A percentile compares a stretch with the other conserved stretches of the same genome.
These are phyloP conservation scores for Coelopa frigida DNA, from an alignment of 1,140 invertebrate species.

Conservation along the genomic window DNA sequence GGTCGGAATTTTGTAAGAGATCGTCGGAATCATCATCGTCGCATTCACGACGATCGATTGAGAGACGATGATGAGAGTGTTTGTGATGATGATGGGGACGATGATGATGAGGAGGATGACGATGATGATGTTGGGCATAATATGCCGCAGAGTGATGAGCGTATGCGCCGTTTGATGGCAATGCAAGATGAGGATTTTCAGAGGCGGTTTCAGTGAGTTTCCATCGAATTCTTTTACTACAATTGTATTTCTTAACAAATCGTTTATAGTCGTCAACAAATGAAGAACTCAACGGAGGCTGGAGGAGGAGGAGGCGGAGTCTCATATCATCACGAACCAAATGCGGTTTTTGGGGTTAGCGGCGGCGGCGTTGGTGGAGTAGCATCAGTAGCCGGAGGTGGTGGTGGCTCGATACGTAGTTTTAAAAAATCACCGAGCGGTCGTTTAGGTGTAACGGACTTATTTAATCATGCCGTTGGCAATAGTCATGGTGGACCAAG, in stretches of 20 bases:
- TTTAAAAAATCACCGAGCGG: slow-evolving; percentile 33
- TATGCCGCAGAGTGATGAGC: slow-evolving; percentile 39
- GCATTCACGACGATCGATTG: slow-evolving; percentile 1
- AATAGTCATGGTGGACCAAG: slow-evolving; percentile 20
- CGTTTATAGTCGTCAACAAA: slow-evolving; percentile 27
- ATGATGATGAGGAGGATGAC: slow-evolving; percentile 28
- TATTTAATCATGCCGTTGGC: slow-evolving; percentile 19
- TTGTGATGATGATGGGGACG: slow-evolving; percentile 19
- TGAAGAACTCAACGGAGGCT: slow-evolving; percentile 23
- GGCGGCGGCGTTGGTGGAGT: too few species aligned
- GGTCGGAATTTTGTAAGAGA: background rate
- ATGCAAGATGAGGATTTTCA: slow-evolving; percentile 48
- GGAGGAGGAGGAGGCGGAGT: slow-evolving; percentile 8
- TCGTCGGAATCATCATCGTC: background rate
- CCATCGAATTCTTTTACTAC: background rate
- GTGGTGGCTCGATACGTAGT: slow-evolving; percentile 40
- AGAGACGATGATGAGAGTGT: slow-evolving; percentile 25
- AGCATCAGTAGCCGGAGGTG: too few species aligned
- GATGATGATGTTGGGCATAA: slow-evolving; percentile 26
- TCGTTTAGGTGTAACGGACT: slow-evolving; percentile 39
- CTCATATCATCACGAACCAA: slow-evolving; percentile 32
- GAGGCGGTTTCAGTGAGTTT: slow-evolving; percentile 41
- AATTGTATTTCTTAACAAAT: slow-evolving; percentile 1
- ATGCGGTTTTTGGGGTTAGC: slow-evolving; percentile 44
- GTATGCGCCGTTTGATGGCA: slow-evolving; percentile 38